phyloP scores from a whole-genome alignment of 1,140 invertebrate species.

The Apis laboriosa region DNA sequence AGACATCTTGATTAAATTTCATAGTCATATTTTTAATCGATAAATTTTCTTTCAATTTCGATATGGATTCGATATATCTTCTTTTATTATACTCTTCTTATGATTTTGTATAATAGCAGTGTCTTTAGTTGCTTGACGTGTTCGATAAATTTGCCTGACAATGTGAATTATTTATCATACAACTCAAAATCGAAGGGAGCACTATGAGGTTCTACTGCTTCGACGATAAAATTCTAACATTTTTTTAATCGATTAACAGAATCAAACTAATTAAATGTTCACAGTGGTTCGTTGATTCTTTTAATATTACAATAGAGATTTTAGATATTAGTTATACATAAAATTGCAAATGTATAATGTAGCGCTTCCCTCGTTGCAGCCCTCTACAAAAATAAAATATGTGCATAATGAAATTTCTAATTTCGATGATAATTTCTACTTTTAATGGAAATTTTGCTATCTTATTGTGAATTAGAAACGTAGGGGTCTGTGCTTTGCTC shows the following conservation, averaged over 20 bases:
- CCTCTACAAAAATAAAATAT: not conserved
- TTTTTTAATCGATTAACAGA: slow-evolving; percentile 16
- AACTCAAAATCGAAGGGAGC: slow-evolving; percentile 40
- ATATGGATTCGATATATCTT: slow-evolving; percentile 15
- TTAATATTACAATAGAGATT: slow-evolving; percentile 16
- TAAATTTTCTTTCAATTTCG: not conserved
- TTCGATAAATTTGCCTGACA: slow-evolving; percentile 16
- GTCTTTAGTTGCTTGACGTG: slow-evolving; percentile 63
- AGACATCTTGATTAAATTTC: not conserved
- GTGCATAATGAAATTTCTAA: no score
- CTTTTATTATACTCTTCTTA: slow-evolving; percentile 32
- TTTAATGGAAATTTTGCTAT: not conserved
- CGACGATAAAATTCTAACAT: not conserved
- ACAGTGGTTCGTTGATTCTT: slow-evolving; percentile 56
- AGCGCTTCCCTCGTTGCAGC: slow-evolving; percentile 46
- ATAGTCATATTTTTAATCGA: not conserved
- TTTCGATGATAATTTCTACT: not conserved
- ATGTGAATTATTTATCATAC: slow-evolving; percentile 2
- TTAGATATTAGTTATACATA: slow-evolving; percentile 22
- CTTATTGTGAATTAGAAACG: not conserved
- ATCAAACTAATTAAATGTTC: slow-evolving; percentile 39
- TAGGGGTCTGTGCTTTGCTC: not conserved
- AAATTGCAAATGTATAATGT: slow-evolving; percentile 26
- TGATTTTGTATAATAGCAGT: slow-evolving; percentile 58
- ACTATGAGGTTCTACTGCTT: slow-evolving; percentile 31